Base-by-base conservation (phyloP, 2,797 vertebrate species). In the Sternotherus odoratus region DNA sequence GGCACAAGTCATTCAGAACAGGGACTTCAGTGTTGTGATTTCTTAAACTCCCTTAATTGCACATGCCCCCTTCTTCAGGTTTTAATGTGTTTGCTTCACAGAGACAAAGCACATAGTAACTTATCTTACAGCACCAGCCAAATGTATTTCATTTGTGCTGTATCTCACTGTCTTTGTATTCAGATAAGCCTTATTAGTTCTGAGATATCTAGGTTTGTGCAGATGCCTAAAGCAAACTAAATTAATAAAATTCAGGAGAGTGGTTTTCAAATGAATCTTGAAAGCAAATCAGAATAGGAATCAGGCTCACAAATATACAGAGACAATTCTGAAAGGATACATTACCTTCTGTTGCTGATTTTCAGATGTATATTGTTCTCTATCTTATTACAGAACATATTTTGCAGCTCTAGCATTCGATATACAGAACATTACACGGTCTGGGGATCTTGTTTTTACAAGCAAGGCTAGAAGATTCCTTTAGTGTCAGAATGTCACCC, bases 171-270 rank as follows among this genome's bases (percentile, higher is more conserved):
- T 82, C 93, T 95, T 96, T 96, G 57, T 92, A 75, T 94, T 95
- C 90, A 91, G 91, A 97, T 88, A 90, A 90, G 50, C 83, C 39
- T 93, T 96, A 94, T 92, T 96, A 95, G 83, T 88, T 94, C 82
- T 94, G 83, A 95, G 90, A 90, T 56, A 49, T 94, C 74, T 95
- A 81, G 28, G 87, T 95, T 95, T 84, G 60, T 4, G 1, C 86
- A 82, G 75, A 86, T 24, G 36, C 60, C 78, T 77, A 49, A 79
- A 83, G 75, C 51, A 83, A 72, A 91, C 57, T 54, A 87, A 79
- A 91, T 96, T 95, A 96, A 95, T 96, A 93, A 93, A 91, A 94
- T 93, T 91, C 85, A 82, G 57, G 82, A 92, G 77, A 88, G 86
- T 28, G 91, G 89, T 79, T 95, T 88, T 90, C 83, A 82, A 87